phyloP scores from a whole-genome alignment of 1,140 invertebrate species.

The Lepidotrigona ventralis region DNA sequence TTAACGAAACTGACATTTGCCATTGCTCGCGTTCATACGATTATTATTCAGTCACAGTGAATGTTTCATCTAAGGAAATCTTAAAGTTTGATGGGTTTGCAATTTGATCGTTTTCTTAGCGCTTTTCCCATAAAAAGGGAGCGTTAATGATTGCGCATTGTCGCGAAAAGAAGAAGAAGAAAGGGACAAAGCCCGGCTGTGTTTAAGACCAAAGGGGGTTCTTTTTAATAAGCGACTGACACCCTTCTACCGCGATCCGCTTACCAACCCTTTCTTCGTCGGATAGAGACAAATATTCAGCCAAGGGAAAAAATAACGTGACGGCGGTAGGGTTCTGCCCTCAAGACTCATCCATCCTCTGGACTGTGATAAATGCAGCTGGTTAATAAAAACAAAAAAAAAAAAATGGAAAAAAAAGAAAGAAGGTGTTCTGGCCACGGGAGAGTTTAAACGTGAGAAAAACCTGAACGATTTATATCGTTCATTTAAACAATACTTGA shows the following conservation, averaged over 20 bases:
- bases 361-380: slow-evolving; percentile 63
- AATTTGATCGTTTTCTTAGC: slow-evolving; percentile 42
- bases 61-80: not conserved
- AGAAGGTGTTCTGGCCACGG: not conserved
- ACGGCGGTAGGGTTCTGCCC: slow-evolving; percentile 43
- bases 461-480: slow-evolving; percentile 39
- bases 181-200: slow-evolving; percentile 54
- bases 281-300: slow-evolving; percentile 66
- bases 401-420: not conserved
- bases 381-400: slow-evolving; percentile 59
- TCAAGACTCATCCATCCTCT: slow-evolving; percentile 57
- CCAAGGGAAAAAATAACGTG: slow-evolving; percentile 63
- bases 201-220: slow-evolving; percentile 57
- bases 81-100: not conserved
- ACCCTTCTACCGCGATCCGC: slow-evolving; percentile 62
- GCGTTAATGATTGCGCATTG: slow-evolving; percentile 66
- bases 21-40: too few relatives aligned
- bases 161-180: slow-evolving; percentile 48
- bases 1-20: too few relatives aligned
- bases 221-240: slow-evolving; percentile 68
- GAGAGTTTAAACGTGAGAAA: slow-evolving; percentile 23
- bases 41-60: not conserved
- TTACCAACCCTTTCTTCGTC: slow-evolving; percentile 62
- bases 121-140: slow-evolving; percentile 9
- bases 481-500: slow-evolving; percentile 21